Evolutionary conservation across 2,888 invertebrate genomes (phyloP).

Genomic region (Athripsodes cinereus): DNA sequence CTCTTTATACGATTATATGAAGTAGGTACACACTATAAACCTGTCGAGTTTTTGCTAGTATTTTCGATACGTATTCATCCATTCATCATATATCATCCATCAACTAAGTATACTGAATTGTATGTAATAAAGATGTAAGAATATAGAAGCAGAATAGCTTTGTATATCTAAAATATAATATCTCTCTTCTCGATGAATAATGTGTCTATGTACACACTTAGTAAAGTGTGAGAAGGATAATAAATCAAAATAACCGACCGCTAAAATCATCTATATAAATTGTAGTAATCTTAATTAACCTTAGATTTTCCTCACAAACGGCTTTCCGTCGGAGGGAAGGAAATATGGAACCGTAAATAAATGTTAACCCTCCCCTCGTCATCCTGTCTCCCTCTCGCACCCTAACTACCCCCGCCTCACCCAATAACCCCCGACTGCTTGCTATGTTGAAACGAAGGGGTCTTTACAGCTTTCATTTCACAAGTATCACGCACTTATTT

Average conservation of each 20-base stretch:
- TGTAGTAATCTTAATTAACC: constrained; percentile 26
- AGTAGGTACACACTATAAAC: too few relatives aligned
- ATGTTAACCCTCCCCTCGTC: constrained; percentile 24
- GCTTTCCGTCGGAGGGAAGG: constrained; percentile 25
- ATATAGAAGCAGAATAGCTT: too few relatives aligned
- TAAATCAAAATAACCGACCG: constrained; percentile 16
- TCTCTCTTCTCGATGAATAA: too few relatives aligned
- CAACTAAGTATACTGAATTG: too few relatives aligned
- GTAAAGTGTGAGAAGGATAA: constrained; percentile 7
- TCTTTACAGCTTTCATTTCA: constrained; percentile 21
- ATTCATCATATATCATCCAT: too few relatives aligned
- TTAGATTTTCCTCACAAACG: constrained; percentile 26
- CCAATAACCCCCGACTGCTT: too few relatives aligned
- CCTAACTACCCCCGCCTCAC: constrained; percentile 6
- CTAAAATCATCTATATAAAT: constrained; percentile 14
- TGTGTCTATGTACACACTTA: neutral
- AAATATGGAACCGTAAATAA: constrained; percentile 26
- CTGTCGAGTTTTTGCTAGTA: too few relatives aligned
- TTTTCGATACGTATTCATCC: too few relatives aligned
- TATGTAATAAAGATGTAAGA: too few relatives aligned
- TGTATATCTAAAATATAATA: too few relatives aligned
- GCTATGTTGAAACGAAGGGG: neutral
- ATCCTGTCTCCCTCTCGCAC: constrained; percentile 11
- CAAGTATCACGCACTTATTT: constrained; percentile 20
- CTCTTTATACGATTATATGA: too few relatives aligned